Base-by-base conservation (phyloP, 2,797 vertebrate genomes). In the Megaceryle alcyon region DNA sequence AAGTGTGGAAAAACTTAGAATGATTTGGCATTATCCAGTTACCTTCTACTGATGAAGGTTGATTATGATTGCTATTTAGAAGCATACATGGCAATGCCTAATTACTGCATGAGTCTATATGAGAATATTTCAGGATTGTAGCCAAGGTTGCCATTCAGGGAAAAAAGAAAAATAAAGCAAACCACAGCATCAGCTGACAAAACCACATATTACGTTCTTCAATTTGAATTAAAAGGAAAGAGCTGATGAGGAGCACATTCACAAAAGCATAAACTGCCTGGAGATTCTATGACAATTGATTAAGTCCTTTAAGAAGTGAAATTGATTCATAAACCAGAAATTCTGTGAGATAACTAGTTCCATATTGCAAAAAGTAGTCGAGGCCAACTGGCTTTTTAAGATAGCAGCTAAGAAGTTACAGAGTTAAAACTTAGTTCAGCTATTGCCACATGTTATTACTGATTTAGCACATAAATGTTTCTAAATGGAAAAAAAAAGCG, bases 151-250 rank as follows among this genome's bases (percentile, higher is more conserved):
- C 71, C 4, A 51, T 48, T 51, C 41, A 79, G 37, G 43, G 16
- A 29, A 82, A 82, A 18, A 12, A 14, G 31, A 18, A 4, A 22
- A 44, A n/a, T 33, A 41, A 41, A 12, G 7, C 19, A 33, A 37
- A 56, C n/a, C 6, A 57, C 11, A 77, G 3, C 17, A 43, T 43
- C 59, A 46, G 7, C 22, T 56, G 28, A 84, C 13, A 79, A 85
- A 92, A 71, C 1, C 12, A 23, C 14, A 31, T 77, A 65, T 28
- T 93, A 7, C 4, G 49, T 94, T 76, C 17, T 64, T 68, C 28
- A 51, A 12, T 64, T 78, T 88, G 54, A 94, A 72, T 91, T 78
- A 90, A 69, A 81, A 64, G 10, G 26, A 83, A 95, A 96, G 48
- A 64, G 25, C 4, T 72, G 43, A 68, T 75, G 69, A 35, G 29